These are phyloP conservation scores for Poeciliopsis gracilis DNA, from an alignment of 2,797 vertebrate species.

Conservation along the genomic window DNA sequence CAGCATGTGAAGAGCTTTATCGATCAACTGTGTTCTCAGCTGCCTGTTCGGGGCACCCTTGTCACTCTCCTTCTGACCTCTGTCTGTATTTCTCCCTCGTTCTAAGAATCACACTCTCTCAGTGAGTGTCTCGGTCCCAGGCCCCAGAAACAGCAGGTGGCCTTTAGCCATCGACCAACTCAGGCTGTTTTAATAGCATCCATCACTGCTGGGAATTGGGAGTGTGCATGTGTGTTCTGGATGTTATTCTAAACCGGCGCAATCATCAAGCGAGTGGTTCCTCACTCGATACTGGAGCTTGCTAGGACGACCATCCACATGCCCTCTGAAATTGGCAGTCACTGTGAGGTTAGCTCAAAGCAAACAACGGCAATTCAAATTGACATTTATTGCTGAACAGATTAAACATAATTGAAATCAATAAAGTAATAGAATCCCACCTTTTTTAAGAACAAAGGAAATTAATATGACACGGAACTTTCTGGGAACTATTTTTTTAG, in stretches of 20 bases:
- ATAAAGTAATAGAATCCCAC: not conserved
- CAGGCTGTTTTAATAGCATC: conserved; percentile 49
- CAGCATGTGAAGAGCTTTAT: conserved; percentile 54
- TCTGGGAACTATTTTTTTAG: not conserved
- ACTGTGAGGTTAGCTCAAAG: conserved; percentile 5
- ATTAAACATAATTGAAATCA: not conserved
- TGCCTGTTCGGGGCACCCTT: conserved; percentile 38
- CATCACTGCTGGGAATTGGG: conserved; percentile 35
- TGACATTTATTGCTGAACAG: not conserved
- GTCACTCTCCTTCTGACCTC: conserved; percentile 31
- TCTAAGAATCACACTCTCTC: conserved; percentile 51
- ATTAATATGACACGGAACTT: not conserved
- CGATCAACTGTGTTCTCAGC: conserved; percentile 51
- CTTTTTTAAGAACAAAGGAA: not conserved
- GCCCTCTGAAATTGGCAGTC: conserved; percentile 34
- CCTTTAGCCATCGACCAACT: conserved; percentile 51
- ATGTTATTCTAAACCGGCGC: conserved; percentile 34
- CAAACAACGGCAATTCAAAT: conserved; percentile 5
- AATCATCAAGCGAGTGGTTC: conserved; percentile 13
- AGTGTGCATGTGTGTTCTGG: conserved; percentile 26
- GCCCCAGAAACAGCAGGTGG: conserved; percentile 62
- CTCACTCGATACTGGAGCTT: conserved; percentile 14
- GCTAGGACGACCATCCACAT: conserved; percentile 13
- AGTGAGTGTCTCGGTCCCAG: conserved; percentile 49
- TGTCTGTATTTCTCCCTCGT: conserved; percentile 44